Percentiles rank a stretch among this genome's conserved stretches.
phyloP scores from a whole-genome alignment of 1,140 invertebrate species.

The Cydia amplana region DNA sequence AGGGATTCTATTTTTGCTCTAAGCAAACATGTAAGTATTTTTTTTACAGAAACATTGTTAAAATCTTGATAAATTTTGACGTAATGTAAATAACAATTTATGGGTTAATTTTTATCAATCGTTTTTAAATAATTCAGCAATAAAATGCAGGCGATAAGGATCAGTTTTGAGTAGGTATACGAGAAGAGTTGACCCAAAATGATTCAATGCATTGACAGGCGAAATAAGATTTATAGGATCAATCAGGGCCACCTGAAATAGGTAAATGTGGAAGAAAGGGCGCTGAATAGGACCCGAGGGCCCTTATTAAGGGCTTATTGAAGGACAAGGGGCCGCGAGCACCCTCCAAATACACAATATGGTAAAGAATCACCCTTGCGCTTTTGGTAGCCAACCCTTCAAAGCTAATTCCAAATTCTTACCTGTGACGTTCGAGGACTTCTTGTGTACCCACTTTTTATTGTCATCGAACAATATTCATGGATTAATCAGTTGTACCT shows the following conservation, averaged over 20 bases:
- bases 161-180: conserved; percentile 67
- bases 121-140: conserved; percentile 51
- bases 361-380: conserved; percentile 66
- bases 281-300: conserved; percentile 64
- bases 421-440: conserved; percentile 51
- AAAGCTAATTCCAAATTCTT: conserved; percentile 54
- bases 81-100: conserved; percentile 47
- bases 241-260: conserved; percentile 73
- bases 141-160: conserved; percentile 59
- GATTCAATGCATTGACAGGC: conserved; percentile 68
- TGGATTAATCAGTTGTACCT: conserved; percentile 32
- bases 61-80: background rate
- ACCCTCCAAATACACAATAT: conserved; percentile 57
- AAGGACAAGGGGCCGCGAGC: conserved; percentile 64
- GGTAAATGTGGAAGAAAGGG: conserved; percentile 55
- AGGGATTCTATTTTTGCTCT: background rate
- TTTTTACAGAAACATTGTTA: background rate
- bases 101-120: conserved; percentile 63
- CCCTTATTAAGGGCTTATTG: conserved; percentile 74
- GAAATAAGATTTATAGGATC: conserved; percentile 67
- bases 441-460: conserved; percentile 47
- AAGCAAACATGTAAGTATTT: background rate
- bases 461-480: conserved; percentile 38
- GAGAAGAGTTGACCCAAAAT: conserved; percentile 57
- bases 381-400: conserved; percentile 65